A percentile compares a stretch with the other conserved stretches of the same genome.
Evolutionary conservation across 2,113 vertebrate genomes (phyloP).

Genomic region (Pseudorectes ferrugineus): DNA sequence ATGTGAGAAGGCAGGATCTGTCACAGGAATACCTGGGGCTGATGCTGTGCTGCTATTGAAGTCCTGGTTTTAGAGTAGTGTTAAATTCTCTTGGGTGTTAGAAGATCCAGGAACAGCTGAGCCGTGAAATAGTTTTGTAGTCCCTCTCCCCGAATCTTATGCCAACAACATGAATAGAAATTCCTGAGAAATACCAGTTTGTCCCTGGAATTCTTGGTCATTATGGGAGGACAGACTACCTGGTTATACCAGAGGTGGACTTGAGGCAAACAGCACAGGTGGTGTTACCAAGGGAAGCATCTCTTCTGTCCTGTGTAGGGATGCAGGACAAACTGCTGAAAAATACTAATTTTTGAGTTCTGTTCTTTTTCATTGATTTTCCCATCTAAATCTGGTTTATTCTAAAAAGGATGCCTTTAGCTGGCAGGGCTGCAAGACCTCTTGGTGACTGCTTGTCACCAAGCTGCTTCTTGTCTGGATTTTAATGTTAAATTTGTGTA

Average conservation of each 20-base stretch:
- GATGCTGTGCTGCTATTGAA: not conserved
- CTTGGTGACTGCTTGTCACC: not conserved
- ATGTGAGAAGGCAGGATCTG: not conserved
- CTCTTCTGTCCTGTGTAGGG: not conserved
- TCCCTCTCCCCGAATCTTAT: not conserved
- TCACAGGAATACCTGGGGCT: rapidly evolving
- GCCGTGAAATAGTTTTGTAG: not conserved
- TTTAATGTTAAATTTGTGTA: rapidly evolving
- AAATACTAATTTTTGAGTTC: not conserved
- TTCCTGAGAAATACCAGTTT: not conserved
- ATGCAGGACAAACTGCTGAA: not conserved
- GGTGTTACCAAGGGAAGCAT: not conserved
- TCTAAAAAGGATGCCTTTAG: not conserved
- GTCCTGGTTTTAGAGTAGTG: not conserved
- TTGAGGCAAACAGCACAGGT: not conserved
- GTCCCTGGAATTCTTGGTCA: not conserved
- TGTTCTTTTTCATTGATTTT: not conserved
- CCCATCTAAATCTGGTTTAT: not conserved
- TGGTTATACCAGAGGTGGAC: not conserved
- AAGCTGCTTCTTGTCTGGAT: not conserved
- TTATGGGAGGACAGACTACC: not conserved
- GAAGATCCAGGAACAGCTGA: not conserved
- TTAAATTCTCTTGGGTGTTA: not conserved
- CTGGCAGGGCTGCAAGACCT: not conserved
- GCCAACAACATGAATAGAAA: not conserved